A percentile compares a stretch with the other conserved stretches of the same genome.
Conservation (phyloP, 2,888 invertebrate species). For the Drosophila kuntzei region DNA sequence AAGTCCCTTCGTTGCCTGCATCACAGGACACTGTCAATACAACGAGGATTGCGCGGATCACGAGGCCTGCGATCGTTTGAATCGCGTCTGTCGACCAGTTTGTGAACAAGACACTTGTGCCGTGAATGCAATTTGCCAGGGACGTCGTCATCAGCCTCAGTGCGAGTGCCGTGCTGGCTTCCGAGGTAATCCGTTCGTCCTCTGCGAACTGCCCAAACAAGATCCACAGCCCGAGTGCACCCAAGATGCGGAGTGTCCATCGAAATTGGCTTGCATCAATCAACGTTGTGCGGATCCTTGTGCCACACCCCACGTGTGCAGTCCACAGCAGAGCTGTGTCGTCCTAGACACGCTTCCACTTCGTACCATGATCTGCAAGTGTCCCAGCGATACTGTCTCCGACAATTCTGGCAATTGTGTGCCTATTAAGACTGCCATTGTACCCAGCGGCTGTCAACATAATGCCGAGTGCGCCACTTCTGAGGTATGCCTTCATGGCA, state of each 20-base stretch:
- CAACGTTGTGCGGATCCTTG: constrained; percentile 92
- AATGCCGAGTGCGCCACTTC: constrained; percentile 91
- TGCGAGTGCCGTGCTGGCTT: constrained; percentile 92
- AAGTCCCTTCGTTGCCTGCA: constrained; percentile 92
- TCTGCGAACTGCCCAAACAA: constrained; percentile 87
- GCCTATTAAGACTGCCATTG: constrained; percentile 86
- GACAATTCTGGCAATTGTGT: constrained; percentile 91
- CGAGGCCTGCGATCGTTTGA: constrained; percentile 93
- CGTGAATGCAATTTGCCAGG: constrained; percentile 90
- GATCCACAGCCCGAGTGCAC: constrained; percentile 88
- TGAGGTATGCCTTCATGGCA: constrained; percentile 91
- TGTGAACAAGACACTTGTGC: constrained; percentile 94
- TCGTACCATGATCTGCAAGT: constrained; percentile 94
- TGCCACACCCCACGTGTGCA: constrained; percentile 89
- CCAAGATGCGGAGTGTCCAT: constrained; percentile 91
- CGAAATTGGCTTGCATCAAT: constrained; percentile 91
- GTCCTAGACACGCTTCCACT: constrained; percentile 92
- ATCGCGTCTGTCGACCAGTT: constrained; percentile 92
- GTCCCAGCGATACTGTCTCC: constrained; percentile 92
- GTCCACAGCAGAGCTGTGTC: constrained; percentile 91
- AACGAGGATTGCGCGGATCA: constrained; percentile 95
- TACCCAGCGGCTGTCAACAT: constrained; percentile 88
- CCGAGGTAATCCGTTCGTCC: constrained; percentile 91
- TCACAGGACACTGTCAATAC: constrained; percentile 93
- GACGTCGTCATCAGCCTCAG: constrained; percentile 90